These are phyloP conservation scores for Cherax quadricarinatus DNA, from an alignment of 1,140 invertebrate genomes.

Conservation along the genomic window DNA sequence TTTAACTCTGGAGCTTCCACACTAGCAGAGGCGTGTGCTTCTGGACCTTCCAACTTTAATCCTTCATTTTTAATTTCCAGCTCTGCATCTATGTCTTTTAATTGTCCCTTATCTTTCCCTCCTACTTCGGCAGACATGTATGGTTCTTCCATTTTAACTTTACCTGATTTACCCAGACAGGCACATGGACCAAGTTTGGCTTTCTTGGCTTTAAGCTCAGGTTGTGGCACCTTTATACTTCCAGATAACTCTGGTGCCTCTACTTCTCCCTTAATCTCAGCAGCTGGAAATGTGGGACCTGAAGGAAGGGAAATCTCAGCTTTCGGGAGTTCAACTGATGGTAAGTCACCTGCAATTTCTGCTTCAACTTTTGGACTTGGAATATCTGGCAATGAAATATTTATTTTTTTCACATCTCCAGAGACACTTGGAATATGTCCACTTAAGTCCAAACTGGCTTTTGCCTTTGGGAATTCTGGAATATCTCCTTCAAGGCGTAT, in stretches of 20 bases:
- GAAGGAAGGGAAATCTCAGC: constrained; percentile 11
- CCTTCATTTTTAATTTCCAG: too few relatives aligned
- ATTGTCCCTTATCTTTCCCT: too few relatives aligned
- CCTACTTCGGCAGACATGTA: too few relatives aligned
- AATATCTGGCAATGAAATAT: constrained; percentile 24
- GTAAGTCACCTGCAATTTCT: constrained; percentile 14
- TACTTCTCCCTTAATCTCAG: constrained; percentile 40
- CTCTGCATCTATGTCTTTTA: too few relatives aligned
- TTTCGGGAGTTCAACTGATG: constrained; percentile 17
- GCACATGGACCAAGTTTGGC: too few relatives aligned
- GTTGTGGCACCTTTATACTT: constrained; percentile 14
- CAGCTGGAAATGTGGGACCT: not conserved
- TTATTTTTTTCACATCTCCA: constrained; percentile 7
- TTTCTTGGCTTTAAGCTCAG: constrained; percentile 15
- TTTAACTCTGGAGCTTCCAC: too few relatives aligned
- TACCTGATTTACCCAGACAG: too few relatives aligned
- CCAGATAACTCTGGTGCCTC: constrained; percentile 18
- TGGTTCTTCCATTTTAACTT: too few relatives aligned
- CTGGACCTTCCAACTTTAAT: too few relatives aligned
- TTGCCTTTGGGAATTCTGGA: constrained; percentile 15
- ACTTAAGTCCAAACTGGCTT: not conserved
- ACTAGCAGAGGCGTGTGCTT: too few relatives aligned
- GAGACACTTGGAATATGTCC: not conserved
- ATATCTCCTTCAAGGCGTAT: not conserved
- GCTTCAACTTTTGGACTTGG: constrained; percentile 32